Conservation (phyloP, 2,797 vertebrate species). For the Arctocebus calabarensis region DNA sequence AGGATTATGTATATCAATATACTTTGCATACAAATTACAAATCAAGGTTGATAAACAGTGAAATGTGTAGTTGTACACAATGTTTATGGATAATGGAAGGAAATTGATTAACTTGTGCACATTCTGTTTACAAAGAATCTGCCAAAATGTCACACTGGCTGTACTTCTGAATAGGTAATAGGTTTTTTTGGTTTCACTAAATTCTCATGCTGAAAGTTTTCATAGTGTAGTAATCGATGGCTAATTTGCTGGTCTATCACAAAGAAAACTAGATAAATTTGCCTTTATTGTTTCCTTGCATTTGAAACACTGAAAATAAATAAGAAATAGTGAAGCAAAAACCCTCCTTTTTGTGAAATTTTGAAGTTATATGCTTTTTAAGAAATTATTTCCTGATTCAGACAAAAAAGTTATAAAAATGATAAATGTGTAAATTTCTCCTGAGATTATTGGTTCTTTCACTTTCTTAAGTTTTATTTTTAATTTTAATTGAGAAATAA, state of each 20-base stretch:
- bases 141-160: constrained; percentile 9
- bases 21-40: constrained; percentile 58
- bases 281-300: not conserved
- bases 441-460: not conserved
- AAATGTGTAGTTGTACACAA: constrained; percentile 42
- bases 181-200: not conserved
- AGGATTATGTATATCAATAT: constrained; percentile 34
- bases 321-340: not conserved
- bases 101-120: constrained; percentile 26
- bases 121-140: constrained; percentile 63
- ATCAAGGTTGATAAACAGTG: constrained; percentile 1
- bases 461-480: not conserved
- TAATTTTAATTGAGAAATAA: not conserved
- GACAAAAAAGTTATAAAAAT: not conserved
- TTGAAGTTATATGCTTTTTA: not conserved
- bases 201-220: constrained; percentile 56
- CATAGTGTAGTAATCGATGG: constrained; percentile 23
- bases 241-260: constrained; percentile 54
- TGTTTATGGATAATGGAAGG: constrained; percentile 63
- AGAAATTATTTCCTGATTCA: constrained; percentile 23
- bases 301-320: constrained; percentile 52
- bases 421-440: not conserved
- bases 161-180: constrained; percentile 8
- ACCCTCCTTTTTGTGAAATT: not conserved
- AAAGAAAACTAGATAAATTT: constrained; percentile 48